phyloP scores from a whole-genome alignment of 1,140 invertebrate genomes.

The Euglossa dilemma region DNA sequence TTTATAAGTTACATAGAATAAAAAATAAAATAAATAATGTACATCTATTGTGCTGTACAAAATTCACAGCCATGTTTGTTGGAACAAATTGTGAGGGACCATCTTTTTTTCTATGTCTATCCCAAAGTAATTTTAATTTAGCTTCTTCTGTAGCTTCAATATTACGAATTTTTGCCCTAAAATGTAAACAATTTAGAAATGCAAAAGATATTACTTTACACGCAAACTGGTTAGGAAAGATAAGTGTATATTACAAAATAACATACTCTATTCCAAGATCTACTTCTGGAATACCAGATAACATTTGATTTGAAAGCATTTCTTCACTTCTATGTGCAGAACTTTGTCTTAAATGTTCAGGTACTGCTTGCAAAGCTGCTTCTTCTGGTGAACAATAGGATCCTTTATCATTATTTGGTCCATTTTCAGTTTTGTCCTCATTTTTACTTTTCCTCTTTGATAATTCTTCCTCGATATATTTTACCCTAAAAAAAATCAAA shows the following conservation, averaged over 20 bases:
- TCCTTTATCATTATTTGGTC: constrained; percentile 80
- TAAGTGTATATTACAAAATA: not conserved
- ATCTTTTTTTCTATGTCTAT: constrained; percentile 95
- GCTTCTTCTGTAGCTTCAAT: constrained; percentile 99
- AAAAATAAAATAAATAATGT: constrained; percentile 73
- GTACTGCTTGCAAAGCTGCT: constrained; percentile 91
- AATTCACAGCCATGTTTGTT: constrained; percentile 98
- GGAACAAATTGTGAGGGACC: constrained; percentile 98
- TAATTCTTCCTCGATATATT: constrained; percentile 97
- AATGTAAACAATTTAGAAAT: constrained; percentile 64
- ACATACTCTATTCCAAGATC: constrained; percentile 97
- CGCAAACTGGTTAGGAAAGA: not conserved
- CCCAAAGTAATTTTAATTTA: constrained; percentile 94
- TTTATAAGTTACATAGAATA: constrained; percentile 14
- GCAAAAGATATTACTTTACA: not conserved
- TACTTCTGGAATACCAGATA: constrained; percentile 99
- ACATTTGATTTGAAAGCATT: constrained; percentile 99
- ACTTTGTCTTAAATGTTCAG: constrained; percentile 92
- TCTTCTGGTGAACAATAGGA: constrained; percentile 93
- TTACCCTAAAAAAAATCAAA: constrained; percentile 87
- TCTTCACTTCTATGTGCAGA: constrained; percentile 95
- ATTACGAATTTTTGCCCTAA: constrained; percentile 96
- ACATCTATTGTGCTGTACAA: constrained; percentile 98
- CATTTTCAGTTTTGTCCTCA: constrained; percentile 72
- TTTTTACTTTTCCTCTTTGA: constrained; percentile 91